Evolutionary conservation across 2,888 invertebrate genomes (phyloP), one percentile per base, ranked within the genome.

Genomic region (Agrochola lota): DNA sequence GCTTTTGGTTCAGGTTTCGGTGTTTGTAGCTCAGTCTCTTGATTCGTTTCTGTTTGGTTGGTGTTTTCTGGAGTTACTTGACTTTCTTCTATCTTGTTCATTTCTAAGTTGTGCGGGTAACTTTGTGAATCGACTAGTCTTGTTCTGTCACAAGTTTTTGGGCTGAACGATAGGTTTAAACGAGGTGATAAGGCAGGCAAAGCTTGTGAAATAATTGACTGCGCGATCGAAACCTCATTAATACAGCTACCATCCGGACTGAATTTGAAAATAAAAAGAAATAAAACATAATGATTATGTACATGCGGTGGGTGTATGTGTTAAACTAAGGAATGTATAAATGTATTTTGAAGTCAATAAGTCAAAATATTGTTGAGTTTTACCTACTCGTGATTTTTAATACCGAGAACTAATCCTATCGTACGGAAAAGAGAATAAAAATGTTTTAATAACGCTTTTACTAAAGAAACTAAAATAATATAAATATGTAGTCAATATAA

Each of bases 131-230:
- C 96, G 35, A 97, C 96, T 80, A 97, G 89, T 92, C 97, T 94
- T 23, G 97, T 95, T 89, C 96, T 94, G 83, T 97, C 97, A 20
- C 95, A 95, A 66, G 95, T 94, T 91, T 97, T 96, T 43, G 95
- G 95, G 84, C 95, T 95, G 85, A 96, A 96, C 71, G 96, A 94
- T 87, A 96, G 87, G 80, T 92, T 96, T 79, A 96, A 88, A 83
- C 96, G 94, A 70, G 96, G 96, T 82, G 97, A 97, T 67, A 97
- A 92, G 85, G 96, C 95, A 74, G 97, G 97, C 87, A 97, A 94
- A 89, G 97, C 96, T 95, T 97, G 97, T 75, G 97, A 97, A 93
- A 97, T 96, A 80, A 97, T 97, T n/a, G 97, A 96, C 87, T 97
- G 97, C 77, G 97, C 96, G 89, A 97, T 97, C 63, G 97, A 97